Conservation (phyloP, 2,888 invertebrate genomes). For the Phaedon cochleariae region DNA sequence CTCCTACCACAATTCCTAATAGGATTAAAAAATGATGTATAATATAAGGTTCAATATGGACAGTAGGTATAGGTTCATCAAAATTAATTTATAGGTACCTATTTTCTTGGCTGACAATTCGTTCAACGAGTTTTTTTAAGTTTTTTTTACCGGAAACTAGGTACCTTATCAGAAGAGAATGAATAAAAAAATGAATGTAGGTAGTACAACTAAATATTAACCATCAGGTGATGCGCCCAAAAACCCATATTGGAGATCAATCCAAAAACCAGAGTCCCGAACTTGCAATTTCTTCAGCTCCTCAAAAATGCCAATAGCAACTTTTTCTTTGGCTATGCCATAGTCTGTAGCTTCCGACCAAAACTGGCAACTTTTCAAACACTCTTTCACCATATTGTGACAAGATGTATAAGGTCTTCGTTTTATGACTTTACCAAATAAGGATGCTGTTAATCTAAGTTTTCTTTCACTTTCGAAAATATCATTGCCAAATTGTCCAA, state of each 20-base stretch:
- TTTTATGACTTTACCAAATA: slow-evolving; percentile 33
- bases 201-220: neutral
- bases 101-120: too few species aligned
- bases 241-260: neutral
- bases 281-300: neutral
- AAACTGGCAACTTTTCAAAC: slow-evolving; percentile 13
- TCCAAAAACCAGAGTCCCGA: neutral
- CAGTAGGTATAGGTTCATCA: too few species aligned
- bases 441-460: slow-evolving; percentile 31
- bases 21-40: too few species aligned
- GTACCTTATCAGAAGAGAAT: too few species aligned
- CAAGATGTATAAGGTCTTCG: too few species aligned
- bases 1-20: neutral
- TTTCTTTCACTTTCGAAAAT: slow-evolving; percentile 23
- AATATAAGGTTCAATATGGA: too few species aligned
- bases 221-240: neutral
- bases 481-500: slow-evolving; percentile 31
- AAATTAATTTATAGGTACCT: too few species aligned
- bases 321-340: slow-evolving; percentile 32
- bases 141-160: too few species aligned
- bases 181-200: too few species aligned
- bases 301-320: neutral
- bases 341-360: slow-evolving; percentile 33
- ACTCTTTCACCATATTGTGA: too few species aligned
- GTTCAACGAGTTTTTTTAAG: too few species aligned